These are phyloP conservation scores for Macaca mulatta DNA, from an alignment of 2,113 vertebrate species.

Conservation along the genomic window DNA sequence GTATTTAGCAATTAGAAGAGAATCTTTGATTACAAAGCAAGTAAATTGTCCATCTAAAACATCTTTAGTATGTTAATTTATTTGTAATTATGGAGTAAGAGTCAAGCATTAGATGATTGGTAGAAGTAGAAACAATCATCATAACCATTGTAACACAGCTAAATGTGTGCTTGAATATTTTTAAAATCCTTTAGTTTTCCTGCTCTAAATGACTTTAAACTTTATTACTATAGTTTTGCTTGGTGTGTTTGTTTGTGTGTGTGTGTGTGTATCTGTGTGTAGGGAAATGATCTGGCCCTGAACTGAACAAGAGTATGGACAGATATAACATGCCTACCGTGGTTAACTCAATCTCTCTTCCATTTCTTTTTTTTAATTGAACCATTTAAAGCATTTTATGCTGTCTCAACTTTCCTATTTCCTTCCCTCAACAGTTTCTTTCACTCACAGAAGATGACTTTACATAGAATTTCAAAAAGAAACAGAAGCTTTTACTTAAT, in stretches of 20 bases:
- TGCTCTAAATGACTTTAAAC: background rate
- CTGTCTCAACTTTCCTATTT: background rate
- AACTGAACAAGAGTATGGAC: background rate
- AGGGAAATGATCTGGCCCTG: background rate
- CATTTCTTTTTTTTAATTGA: background rate
- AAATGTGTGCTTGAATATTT: background rate
- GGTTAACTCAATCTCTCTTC: background rate
- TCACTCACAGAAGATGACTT: background rate
- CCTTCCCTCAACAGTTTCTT: background rate
- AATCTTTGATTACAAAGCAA: constrained; percentile 10
- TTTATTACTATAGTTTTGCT: background rate
- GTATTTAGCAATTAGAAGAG: background rate
- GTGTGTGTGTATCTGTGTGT: background rate
- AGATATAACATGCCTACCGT: background rate
- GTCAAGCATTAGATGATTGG: background rate
- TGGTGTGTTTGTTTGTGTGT: background rate
- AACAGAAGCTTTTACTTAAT: background rate
- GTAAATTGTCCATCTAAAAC: background rate
- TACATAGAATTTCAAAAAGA: background rate
- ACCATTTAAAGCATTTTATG: background rate
- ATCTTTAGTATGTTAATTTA: background rate
- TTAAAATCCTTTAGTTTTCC: background rate
- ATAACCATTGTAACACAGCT: background rate
- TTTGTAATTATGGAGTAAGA: background rate
- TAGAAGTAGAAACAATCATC: background rate